phyloP scores from a whole-genome alignment of 1,140 invertebrate genomes.

The Atta texana region DNA sequence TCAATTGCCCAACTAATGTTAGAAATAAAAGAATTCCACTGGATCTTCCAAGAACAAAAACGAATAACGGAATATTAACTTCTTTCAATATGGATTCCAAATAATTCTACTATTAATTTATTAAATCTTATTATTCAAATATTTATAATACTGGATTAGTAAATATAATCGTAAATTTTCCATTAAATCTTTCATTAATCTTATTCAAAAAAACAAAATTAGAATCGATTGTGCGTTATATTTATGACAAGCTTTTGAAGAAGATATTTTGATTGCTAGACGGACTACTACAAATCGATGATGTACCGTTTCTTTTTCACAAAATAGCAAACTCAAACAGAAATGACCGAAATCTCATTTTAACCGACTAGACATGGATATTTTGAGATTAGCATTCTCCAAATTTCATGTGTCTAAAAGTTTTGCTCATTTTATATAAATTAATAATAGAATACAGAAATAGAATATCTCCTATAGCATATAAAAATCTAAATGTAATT shows the following conservation, averaged over 20 bases:
- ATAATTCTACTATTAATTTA: not conserved
- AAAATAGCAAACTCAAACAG: constrained; percentile 6
- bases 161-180: not conserved
- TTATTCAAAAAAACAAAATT: not conserved
- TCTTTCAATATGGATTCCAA: not conserved
- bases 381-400: not conserved
- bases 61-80: not conserved
- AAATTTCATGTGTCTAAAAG: not conserved
- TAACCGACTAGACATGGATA: not conserved
- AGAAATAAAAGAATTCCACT: not conserved
- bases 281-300: not conserved
- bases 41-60: not conserved
- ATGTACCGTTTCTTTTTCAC: not conserved
- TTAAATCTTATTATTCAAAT: not conserved
- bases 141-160: not conserved
- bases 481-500: not conserved
- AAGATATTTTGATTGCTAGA: constrained; percentile 15
- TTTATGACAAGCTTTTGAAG: not conserved
- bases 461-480: not conserved
- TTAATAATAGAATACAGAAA: not conserved
- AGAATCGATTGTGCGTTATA: not conserved
- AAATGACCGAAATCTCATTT: constrained; percentile 26
- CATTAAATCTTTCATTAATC: not conserved
- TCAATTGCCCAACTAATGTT: not conserved
- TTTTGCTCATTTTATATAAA: constrained; percentile 14